Evolutionary conservation across 2,888 invertebrate species (phyloP).

Genomic region (Pristionchus mayeri): DNA sequence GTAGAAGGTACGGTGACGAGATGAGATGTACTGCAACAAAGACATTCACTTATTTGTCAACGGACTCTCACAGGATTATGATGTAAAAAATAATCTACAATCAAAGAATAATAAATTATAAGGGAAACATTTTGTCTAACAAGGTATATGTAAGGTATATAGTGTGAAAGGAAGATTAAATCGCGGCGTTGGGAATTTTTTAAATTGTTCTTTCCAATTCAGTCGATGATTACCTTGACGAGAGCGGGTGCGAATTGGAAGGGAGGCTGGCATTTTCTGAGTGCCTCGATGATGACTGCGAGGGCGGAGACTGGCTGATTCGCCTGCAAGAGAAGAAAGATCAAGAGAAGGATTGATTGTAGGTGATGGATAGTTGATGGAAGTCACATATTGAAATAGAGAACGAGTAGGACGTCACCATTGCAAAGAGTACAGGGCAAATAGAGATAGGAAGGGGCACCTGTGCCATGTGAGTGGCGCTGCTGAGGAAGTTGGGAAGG

Average conservation of each 20-base stretch:
- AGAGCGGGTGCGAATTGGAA: constrained; percentile 54
- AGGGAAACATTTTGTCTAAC: neutral
- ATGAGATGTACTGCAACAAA: constrained; percentile 20
- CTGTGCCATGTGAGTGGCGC: constrained; percentile 32
- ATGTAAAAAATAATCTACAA: neutral
- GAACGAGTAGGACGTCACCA: neutral
- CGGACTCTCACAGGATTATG: too few species aligned
- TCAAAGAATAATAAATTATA: neutral
- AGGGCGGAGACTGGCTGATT: constrained; percentile 53
- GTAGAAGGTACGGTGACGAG: constrained; percentile 38
- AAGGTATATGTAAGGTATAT: too few species aligned
- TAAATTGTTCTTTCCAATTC: too few species aligned
- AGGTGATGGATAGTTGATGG: too few species aligned
- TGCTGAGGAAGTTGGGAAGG: constrained; percentile 36
- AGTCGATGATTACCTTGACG: constrained; percentile 50
- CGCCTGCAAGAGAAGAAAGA: neutral
- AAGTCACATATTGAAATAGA: too few species aligned
- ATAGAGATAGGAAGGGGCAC: neutral
- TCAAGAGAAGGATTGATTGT: neutral
- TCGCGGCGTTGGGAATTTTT: too few species aligned
- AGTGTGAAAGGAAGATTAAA: too few species aligned
- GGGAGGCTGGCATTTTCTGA: constrained; percentile 47
- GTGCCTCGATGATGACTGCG: constrained; percentile 57
- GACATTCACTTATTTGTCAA: neutral
- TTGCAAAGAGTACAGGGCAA: neutral